Percentiles rank a stretch among this genome's conserved stretches.
Evolutionary conservation across 2,797 vertebrate species (phyloP).

Genomic region (Selene dorsalis): DNA sequence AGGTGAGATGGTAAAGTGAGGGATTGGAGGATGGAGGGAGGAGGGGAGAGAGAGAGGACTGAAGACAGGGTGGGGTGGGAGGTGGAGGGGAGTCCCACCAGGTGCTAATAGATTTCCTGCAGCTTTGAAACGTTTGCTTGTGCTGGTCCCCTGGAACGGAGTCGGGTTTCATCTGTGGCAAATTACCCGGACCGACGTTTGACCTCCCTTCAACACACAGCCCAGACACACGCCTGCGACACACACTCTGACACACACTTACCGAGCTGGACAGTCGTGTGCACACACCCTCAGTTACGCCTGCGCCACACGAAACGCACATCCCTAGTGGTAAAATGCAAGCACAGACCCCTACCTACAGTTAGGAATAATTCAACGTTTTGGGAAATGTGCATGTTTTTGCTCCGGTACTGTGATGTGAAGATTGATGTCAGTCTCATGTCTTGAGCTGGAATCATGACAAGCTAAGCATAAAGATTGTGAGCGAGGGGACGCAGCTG

Average conservation of each 20-base stretch:
- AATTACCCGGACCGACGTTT: conserved; percentile 82
- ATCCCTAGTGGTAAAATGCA: conserved; percentile 9
- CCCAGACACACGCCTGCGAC: conserved; percentile 65
- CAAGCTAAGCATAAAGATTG: neutral
- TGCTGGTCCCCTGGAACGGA: conserved; percentile 69
- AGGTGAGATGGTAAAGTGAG: conserved; percentile 65
- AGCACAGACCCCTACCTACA: neutral
- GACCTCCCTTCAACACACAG: conserved; percentile 79
- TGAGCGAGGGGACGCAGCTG: neutral
- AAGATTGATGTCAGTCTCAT: neutral
- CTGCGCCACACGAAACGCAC: conserved; percentile 1
- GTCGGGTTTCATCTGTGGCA: conserved; percentile 83
- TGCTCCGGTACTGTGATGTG: neutral
- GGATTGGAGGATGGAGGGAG: conserved; percentile 37
- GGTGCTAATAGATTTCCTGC: conserved; percentile 89
- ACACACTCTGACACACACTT: conserved; percentile 64
- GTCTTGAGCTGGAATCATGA: neutral
- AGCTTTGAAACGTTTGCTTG: conserved; percentile 84
- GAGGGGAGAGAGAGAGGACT: conserved; percentile 28
- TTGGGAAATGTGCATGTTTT: neutral
- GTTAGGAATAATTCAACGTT: neutral
- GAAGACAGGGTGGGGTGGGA: conserved; percentile 29
- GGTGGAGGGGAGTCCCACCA: conserved; percentile 71
- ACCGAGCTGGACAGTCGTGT: conserved; percentile 42
- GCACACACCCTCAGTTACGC: conserved; percentile 35